Percentiles rank a stretch among this genome's conserved stretches.
Conservation (phyloP, 2,888 invertebrate species). For the Exephanes ischioxanthus region DNA sequence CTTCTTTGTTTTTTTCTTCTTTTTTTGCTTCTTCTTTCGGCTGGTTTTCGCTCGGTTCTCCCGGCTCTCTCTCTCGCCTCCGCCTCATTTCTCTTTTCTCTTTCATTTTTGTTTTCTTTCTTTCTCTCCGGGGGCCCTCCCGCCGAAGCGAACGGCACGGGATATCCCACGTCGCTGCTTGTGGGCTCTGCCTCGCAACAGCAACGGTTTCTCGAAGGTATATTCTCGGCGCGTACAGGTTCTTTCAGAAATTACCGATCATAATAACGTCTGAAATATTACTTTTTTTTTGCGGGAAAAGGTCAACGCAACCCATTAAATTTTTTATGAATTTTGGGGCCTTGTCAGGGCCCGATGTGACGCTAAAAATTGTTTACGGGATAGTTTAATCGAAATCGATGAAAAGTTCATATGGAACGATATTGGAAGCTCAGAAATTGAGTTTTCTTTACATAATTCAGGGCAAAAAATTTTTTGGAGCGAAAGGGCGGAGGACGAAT, state of each 20-base stretch:
- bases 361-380: neutral
- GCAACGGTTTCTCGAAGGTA: slow-evolving; percentile 72
- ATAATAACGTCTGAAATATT: neutral
- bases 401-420: neutral
- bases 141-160: slow-evolving; percentile 51
- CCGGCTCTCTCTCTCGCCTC: slow-evolving; percentile 57
- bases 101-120: slow-evolving; percentile 53
- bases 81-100: slow-evolving; percentile 66
- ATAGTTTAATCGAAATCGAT: neutral
- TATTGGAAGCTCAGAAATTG: neutral
- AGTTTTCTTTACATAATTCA: neutral
- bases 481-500: neutral
- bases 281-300: neutral
- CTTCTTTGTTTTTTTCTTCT: slow-evolving; percentile 41
- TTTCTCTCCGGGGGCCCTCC: slow-evolving; percentile 63
- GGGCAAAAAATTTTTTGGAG: neutral
- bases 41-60: slow-evolving; percentile 68
- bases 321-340: too few relatives aligned
- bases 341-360: neutral
- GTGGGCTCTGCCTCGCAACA: slow-evolving; percentile 75
- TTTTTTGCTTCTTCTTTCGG: slow-evolving; percentile 55
- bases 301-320: too few relatives aligned
- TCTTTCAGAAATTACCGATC: slow-evolving; percentile 26
- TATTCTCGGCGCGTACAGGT: slow-evolving; percentile 44
- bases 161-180: slow-evolving; percentile 69